phyloP scores from a whole-genome alignment of 1,140 invertebrate species.

The Caerostris darwini region DNA sequence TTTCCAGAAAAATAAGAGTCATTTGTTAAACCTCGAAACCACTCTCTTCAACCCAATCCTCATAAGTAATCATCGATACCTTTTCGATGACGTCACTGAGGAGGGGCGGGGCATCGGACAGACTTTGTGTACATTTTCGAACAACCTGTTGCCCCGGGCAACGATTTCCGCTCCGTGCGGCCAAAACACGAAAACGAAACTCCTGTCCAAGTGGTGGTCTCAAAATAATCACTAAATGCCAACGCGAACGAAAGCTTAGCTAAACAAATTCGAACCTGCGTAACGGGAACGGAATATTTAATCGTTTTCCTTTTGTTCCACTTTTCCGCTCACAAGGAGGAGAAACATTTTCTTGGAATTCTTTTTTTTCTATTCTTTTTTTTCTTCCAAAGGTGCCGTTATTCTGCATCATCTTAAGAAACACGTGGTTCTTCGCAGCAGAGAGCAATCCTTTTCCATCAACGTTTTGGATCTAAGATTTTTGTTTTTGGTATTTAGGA shows the following conservation, averaged over 20 bases:
- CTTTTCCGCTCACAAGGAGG: background rate
- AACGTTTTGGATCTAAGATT: background rate
- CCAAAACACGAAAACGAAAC: background rate
- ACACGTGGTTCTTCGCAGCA: background rate
- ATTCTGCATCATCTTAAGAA: too few relatives aligned
- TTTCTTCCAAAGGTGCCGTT: background rate
- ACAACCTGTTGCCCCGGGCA: slow-evolving; percentile 51
- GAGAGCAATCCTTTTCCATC: too few relatives aligned
- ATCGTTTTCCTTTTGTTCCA: background rate
- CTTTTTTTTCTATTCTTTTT: background rate
- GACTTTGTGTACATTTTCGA: slow-evolving; percentile 29
- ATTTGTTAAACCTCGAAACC: background rate
- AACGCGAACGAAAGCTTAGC: background rate
- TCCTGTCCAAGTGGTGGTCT: background rate
- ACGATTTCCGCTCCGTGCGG: background rate
- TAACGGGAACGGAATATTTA: background rate
- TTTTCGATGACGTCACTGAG: slow-evolving; percentile 1
- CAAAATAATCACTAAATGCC: slow-evolving; percentile 17
- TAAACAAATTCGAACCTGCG: background rate
- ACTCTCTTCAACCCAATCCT: background rate
- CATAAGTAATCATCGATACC: slow-evolving; percentile 33
- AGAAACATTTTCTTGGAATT: background rate
- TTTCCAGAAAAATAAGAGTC: background rate
- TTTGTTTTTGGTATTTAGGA: background rate
- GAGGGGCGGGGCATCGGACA: background rate